Evolutionary conservation across 2,113 vertebrate species (phyloP).

Genomic region (Theristicus caerulescens): DNA sequence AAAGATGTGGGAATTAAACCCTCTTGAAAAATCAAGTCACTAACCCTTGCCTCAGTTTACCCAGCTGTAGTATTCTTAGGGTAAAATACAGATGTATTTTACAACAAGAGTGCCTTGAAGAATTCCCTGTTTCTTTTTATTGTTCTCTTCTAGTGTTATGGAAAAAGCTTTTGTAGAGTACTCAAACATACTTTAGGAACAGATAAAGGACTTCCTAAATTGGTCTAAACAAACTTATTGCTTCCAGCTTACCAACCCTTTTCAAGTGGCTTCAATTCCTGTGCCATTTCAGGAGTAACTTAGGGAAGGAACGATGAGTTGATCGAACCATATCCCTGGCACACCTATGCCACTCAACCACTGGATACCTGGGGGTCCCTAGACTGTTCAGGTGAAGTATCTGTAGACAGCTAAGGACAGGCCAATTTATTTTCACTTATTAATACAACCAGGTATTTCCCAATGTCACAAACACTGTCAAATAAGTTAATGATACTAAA

Average conservation of each 20-base stretch:
- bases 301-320: not conserved
- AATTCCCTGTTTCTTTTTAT: not conserved
- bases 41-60: constrained; percentile 42
- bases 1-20: not conserved
- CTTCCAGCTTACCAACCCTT: not conserved
- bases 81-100: not conserved
- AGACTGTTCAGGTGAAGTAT: not conserved
- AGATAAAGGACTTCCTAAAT: not conserved
- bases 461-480: not conserved
- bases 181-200: not conserved
- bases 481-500: not conserved
- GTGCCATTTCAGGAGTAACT: not conserved
- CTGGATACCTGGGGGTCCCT: not conserved
- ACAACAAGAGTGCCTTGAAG: not conserved
- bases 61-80: not conserved
- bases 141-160: not conserved
- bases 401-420: not conserved
- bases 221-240: not conserved
- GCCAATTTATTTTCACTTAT: not conserved
- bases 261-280: not conserved
- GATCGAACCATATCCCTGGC: not conserved
- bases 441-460: not conserved
- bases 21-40: not conserved
- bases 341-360: not conserved
- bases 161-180: not conserved